Evolutionary conservation across 2,113 vertebrate species (phyloP), one percentile per base, ranked within the genome.

Genomic region (Pao palembangensis): DNA sequence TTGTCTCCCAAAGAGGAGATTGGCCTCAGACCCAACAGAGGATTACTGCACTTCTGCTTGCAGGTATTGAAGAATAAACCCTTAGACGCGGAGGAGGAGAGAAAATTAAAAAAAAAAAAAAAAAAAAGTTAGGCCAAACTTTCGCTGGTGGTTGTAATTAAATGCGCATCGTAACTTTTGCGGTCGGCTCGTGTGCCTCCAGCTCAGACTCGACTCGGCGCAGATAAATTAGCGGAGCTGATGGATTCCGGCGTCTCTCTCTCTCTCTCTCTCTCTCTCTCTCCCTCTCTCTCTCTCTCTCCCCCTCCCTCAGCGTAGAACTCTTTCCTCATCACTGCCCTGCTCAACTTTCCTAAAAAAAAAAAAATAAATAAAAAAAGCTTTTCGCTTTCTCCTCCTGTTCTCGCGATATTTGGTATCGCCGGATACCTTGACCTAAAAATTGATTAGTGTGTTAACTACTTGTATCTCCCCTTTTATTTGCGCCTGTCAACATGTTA

Each of bases 381-480:
- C 21, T 23, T 23, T 23, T 28, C 58, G 60, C 64, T 70, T 82
- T 60, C 53, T 52, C 57, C 64, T 65, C 50, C 67, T 79, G 81
- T 38, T 89, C 90, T 89, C 85, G 84, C 89, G 87, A 90, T 89
- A n/a, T n/a, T n/a, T n/a, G n/a, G n/a, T n/a, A n/a, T n/a, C n/a
- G n/a, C n/a, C n/a, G n/a, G n/a, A n/a, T n/a, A n/a, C n/a, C n/a
- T n/a, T n/a, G n/a, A 38, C 8, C 34, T 38, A 38, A 38, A 38
- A 38, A 10, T 38, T 38, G 34, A 38, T 12, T 12, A 38, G 34
- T 8, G 1, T 38, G 34, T 38, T 38, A 38, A 12, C 2, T 6
- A 12, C 2, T 6, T 28, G 5, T 28, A 28, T 28, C 1, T 28
- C 2, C 34, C 10, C 34, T 12, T 38, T 38, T 38, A 38, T 12